Evolutionary conservation across 2,113 vertebrate species (phyloP).

Genomic region (Cisticola juncidis): DNA sequence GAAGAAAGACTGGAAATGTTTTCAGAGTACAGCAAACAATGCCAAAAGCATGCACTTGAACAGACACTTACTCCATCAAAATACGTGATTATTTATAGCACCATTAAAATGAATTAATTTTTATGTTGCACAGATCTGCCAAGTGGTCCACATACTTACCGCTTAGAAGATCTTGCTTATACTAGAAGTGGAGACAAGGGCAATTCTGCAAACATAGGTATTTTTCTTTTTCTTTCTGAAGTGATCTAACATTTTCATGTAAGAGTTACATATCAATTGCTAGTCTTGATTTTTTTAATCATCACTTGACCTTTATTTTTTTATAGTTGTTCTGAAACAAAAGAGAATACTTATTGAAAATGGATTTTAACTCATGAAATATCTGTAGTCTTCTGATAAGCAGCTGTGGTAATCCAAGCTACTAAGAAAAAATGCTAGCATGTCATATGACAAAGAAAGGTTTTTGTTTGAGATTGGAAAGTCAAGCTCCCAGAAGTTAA

Average conservation of each 20-base stretch:
- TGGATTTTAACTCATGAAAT: background rate
- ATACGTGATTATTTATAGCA: background rate
- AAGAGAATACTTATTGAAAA: rapidly evolving
- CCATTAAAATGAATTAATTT: background rate
- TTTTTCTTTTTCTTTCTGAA: background rate
- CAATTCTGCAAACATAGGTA: slow-evolving; percentile 85
- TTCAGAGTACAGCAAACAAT: background rate
- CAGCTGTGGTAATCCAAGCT: background rate
- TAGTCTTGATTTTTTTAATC: background rate
- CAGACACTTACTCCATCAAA: background rate
- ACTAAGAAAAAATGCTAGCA: background rate
- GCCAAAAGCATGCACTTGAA: background rate
- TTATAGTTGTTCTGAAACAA: background rate
- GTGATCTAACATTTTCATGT: background rate
- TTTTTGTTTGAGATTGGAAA: background rate
- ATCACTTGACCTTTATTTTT: background rate
- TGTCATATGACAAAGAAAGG: background rate
- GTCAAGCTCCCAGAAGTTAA: background rate
- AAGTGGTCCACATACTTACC: slow-evolving; percentile 77
- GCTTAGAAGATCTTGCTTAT: slow-evolving; percentile 84
- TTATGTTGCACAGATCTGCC: slow-evolving; percentile 76
- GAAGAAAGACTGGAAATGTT: background rate
- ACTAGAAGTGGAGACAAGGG: slow-evolving; percentile 87
- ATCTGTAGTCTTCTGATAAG: background rate
- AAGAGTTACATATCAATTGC: background rate